Conservation (phyloP, 2,113 vertebrate species). For the Clarias batrachus region DNA sequence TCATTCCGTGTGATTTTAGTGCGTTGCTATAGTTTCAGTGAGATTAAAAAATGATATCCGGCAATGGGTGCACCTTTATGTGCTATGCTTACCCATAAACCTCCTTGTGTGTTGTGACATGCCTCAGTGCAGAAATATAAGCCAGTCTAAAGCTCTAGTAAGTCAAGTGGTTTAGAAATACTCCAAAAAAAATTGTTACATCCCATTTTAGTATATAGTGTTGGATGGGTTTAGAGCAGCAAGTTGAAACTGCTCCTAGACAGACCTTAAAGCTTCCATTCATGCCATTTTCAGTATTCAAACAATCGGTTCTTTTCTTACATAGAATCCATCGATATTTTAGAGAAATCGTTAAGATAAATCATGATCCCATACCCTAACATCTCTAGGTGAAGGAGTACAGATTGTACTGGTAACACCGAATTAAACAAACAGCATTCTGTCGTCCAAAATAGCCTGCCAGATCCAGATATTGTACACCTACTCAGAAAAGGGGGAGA, state of each 20-base stretch:
- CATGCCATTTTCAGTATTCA: too few species aligned
- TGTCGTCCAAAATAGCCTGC: background rate
- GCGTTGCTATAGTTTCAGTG: background rate
- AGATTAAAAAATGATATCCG: background rate
- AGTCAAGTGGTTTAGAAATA: background rate
- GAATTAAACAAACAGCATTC: background rate
- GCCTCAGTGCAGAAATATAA: background rate
- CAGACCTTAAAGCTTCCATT: background rate
- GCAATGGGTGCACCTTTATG: background rate
- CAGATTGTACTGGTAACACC: background rate
- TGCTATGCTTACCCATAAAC: background rate
- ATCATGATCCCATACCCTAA: background rate
- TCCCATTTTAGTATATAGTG: background rate
- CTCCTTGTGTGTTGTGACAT: background rate
- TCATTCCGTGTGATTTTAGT: background rate
- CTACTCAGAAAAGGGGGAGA: background rate
- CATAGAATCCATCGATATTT: slow-evolving; percentile 14
- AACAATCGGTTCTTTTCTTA: background rate
- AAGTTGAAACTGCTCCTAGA: background rate
- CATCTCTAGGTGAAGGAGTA: background rate
- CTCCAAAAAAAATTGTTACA: background rate
- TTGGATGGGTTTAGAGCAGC: background rate
- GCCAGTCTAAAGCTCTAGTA: background rate
- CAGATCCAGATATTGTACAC: background rate
- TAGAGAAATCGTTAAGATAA: background rate